Evolutionary conservation across 2,888 invertebrate species (phyloP), one percentile per base, ranked within the genome.

Genomic region (Deilephila elpenor): DNA sequence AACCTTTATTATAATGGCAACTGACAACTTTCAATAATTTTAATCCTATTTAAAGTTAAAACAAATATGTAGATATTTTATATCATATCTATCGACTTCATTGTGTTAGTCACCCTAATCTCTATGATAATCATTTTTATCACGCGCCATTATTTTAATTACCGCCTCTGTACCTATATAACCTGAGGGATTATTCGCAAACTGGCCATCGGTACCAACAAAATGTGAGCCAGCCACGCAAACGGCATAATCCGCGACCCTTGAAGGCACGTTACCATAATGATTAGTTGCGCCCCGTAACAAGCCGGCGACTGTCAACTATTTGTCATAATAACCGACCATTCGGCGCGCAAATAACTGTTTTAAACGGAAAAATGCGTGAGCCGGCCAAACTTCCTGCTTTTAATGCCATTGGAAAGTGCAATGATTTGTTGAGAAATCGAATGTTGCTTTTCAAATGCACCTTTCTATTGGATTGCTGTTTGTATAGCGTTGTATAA

Each of bases 321-420:
- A 20, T 70, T 73, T 70, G 60, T 53, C 44, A 70, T 72, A 74
- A 74, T 74, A 60, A 61, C 72, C 59, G 37, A 37, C 61, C 60
- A 72, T 62, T 71, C 37, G 56, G 59, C 60, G 20, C 37, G 56
- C 61, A 74, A 74, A 70, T 56, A 61, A 56, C 59, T 70, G 62
- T 56, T 72, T 71, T 59, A 19, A 72, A 73, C 64, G 20, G 62
- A 72, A 70, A 74, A 74, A 74, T 53, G 44, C 20, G 60, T 20
- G 64, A 8, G 64, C 34, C 34, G n/a, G n/a, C 8, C 64, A 64
- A 20, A 62, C 62, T 62, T 34, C 62, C 64, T 8, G 37, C 34
- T 14, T 44, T n/a, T 25, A 29, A 14, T 32, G 17, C 34, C 29
- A 25, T 29, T 60, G 60, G 56, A 56, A 56, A 56, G 60, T 60